Base-by-base conservation (phyloP, 2,113 vertebrate species). In the Martes martes region DNA sequence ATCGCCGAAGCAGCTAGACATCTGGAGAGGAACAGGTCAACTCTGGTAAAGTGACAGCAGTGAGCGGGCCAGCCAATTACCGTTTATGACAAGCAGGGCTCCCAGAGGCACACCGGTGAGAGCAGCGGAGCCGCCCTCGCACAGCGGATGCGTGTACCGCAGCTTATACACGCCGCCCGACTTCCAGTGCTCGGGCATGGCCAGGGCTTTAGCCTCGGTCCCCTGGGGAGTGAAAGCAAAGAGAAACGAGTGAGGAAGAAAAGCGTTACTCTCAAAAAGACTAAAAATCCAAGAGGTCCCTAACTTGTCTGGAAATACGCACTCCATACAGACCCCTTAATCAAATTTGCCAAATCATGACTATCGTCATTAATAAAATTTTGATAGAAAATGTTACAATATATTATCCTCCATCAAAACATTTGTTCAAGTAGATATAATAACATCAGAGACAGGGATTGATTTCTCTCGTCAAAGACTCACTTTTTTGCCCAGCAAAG, bases 131-230 rank as follows among this genome's bases (percentile, higher is more conserved):
- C 99, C 99, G 63, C 98, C 98, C 28, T 99, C 99, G 0, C 99
- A 99, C 88, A 99, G 99, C 0, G 99, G 99, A 39, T 99, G 99
- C 0, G 97, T 92, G 97, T 99, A 99, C 89, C 99, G 99, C 28
- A 99, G 98, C 81, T 97, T 99, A 96, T 99, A 99, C 85, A 99
- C 96, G 0, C 99, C 99, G 0, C 94, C 97, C 0, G 98, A 98
- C 85, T 98, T 99, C 99, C 99, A 99, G 1, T 98, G 99, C 71
- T 98, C 98, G 0, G 99, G 99, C 99, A 99, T 99, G 89, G 99
- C 98, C 3, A 97, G 95, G 1, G 98, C 78, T 94, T 98, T 99
- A 95, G 97, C 94, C 98, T 98, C 98, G 5, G 98, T 98, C 23
- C 98, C 98, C 99, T 99, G 91, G 89, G 1, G 61, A n/a, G 89